Evolutionary conservation across 2,797 vertebrate genomes (phyloP), one percentile per base, ranked within the genome.

Genomic region (Antrozous pallidus): DNA sequence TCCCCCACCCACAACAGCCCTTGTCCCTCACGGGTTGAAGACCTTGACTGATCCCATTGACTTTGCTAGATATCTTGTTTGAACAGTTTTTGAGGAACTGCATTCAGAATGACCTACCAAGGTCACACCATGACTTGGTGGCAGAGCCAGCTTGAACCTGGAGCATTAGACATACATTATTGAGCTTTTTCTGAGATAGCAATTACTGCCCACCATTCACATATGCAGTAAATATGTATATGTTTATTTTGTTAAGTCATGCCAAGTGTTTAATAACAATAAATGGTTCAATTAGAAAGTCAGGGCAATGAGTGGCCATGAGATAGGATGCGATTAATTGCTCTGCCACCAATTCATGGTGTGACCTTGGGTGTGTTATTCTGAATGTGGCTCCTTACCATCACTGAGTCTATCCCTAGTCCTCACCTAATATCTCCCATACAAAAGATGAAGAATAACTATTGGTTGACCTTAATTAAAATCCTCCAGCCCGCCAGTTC

Each of bases 211-310:
- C 38, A 16, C 38, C n/a, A 70, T 38, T 94, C 36, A 16, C 24
- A 8, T 74, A 36, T n/a, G 3, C 65, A 36, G 40, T 75, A 40
- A 88, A 87, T 93, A 67, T 38, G 24, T 4, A 2, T 88, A 40
- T 36, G 33, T 95, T 85, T 51, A 38, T 45, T 81, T 61, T 56
- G 24, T 70, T 75, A 54, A 87, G 28, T 79, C 40, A 84, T 42
- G 11, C 10, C 13, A 83, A 75, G 6, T 74, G 42, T 83, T 84
- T 54, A 38, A 40, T 82, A 91, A 80, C 31, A 80, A 24, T 40
- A 56, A 70, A 78, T 10, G 79, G 38, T 84, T 84, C 83, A 77
- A 26, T 31, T 86, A 73, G 73, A 94, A 88, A 75, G 71, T 84
- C 38, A 63, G 49, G 70, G 54, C 20, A 12, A 31, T n/a, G 26